phyloP scores from a whole-genome alignment of 92 coral and sea anemone genomes.

The Micromussa lordhowensis region DNA sequence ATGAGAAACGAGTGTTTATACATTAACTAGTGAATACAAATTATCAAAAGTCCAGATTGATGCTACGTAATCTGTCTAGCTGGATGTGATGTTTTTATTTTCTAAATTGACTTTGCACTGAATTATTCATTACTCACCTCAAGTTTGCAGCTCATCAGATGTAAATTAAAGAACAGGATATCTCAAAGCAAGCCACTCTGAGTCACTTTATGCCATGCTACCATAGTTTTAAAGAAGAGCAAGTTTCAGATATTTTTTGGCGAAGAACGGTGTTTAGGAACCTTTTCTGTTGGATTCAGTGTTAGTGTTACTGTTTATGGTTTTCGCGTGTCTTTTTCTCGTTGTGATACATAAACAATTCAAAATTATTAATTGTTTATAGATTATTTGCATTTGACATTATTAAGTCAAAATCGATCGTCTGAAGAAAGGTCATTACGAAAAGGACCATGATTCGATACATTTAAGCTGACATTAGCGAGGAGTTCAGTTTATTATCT shows the following conservation, averaged over 20 bases:
- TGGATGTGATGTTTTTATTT: too few relatives aligned
- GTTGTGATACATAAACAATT: not conserved
- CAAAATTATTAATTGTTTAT: not conserved
- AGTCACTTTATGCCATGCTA: not conserved
- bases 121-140: too few relatives aligned
- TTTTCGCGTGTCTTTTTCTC: not conserved
- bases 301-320: not conserved
- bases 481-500: not conserved
- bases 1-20: not conserved
- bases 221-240: not conserved
- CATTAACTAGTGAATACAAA: too few relatives aligned
- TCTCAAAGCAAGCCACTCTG: not conserved
- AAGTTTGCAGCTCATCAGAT: too few relatives aligned
- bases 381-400: not conserved
- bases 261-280: not conserved
- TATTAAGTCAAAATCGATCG: not conserved
- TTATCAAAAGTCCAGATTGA: not conserved
- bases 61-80: too few relatives aligned
- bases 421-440: not conserved
- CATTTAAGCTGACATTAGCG: not conserved
- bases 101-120: too few relatives aligned
- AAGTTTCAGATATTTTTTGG: not conserved
- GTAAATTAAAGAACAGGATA: too few relatives aligned
- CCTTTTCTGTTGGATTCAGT: not conserved
- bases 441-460: not conserved